Evolutionary conservation across 2,113 vertebrate species (phyloP).

Genomic region (western clawed frog (Xenopus tropicalis)): DNA sequence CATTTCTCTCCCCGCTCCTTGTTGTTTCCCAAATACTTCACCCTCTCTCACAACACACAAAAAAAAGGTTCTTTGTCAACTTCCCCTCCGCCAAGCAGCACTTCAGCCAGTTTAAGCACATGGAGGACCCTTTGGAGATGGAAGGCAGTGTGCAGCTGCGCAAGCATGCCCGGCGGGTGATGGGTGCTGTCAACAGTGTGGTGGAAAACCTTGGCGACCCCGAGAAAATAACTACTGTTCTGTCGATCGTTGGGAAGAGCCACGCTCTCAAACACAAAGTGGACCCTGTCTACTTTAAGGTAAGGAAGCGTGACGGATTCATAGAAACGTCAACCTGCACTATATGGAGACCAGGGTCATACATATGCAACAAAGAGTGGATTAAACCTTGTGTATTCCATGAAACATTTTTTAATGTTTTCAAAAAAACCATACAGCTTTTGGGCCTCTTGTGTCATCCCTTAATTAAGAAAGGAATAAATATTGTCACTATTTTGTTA

Average conservation of each 20-base stretch:
- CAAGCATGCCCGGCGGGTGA: slow-evolving; percentile 83
- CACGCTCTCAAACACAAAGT: slow-evolving; percentile 95
- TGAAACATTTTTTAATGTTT: too few relatives aligned
- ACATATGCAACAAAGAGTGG: neutral
- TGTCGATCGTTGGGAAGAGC: slow-evolving; percentile 87
- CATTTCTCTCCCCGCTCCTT: neutral
- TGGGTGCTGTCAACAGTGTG: slow-evolving; percentile 76
- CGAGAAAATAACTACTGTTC: slow-evolving; percentile 85
- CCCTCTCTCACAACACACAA: neutral
- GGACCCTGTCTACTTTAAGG: slow-evolving; percentile 96
- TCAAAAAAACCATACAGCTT: too few relatives aligned
- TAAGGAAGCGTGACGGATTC: slow-evolving; percentile 44
- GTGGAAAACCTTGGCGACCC: slow-evolving; percentile 90
- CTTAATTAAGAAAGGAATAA: too few relatives aligned
- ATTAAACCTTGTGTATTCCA: too few relatives aligned
- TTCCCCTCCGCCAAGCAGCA: slow-evolving; percentile 95
- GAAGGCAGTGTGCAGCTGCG: slow-evolving; percentile 75
- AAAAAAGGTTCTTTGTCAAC: slow-evolving; percentile 89
- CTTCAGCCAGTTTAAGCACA: slow-evolving; percentile 90
- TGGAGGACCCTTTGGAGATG: slow-evolving; percentile 73
- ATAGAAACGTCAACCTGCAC: neutral
- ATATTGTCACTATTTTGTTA: too few relatives aligned
- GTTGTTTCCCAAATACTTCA: neutral
- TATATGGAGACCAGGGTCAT: too few relatives aligned
- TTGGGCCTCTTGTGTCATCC: too few relatives aligned